Conservation (phyloP, 2,888 invertebrate genomes). For the Cephalotes varians region DNA sequence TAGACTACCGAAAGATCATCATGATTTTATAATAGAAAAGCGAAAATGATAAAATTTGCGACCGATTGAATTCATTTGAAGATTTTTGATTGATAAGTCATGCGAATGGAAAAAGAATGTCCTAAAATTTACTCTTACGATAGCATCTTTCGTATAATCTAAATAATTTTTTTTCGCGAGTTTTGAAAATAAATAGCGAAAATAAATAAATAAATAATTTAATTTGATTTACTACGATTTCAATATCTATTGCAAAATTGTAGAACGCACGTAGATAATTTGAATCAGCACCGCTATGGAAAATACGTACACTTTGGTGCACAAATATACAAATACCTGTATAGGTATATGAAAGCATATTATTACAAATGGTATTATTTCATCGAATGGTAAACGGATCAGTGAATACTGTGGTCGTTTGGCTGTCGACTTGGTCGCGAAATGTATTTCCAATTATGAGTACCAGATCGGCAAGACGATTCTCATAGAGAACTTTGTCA, state of each 20-base stretch:
- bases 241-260: background rate
- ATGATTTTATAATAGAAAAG: background rate
- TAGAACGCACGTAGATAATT: background rate
- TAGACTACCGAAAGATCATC: background rate
- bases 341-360: background rate
- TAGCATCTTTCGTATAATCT: background rate
- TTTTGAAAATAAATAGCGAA: background rate
- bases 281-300: background rate
- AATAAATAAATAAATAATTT: background rate
- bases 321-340: background rate
- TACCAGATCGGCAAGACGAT: slow-evolving; percentile 63
- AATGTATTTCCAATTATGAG: slow-evolving; percentile 65
- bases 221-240: background rate
- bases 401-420: slow-evolving; percentile 6
- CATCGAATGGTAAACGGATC: slow-evolving; percentile 25
- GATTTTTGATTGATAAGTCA: slow-evolving; percentile 3
- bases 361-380: slow-evolving; percentile 41
- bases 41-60: no score
- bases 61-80: background rate
- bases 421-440: slow-evolving; percentile 34
- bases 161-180: background rate
- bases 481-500: slow-evolving; percentile 73
- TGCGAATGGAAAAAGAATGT: background rate
- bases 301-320: background rate
- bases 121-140: background rate